Conservation (phyloP, 2,888 invertebrate species). For the Cenopis cana region DNA sequence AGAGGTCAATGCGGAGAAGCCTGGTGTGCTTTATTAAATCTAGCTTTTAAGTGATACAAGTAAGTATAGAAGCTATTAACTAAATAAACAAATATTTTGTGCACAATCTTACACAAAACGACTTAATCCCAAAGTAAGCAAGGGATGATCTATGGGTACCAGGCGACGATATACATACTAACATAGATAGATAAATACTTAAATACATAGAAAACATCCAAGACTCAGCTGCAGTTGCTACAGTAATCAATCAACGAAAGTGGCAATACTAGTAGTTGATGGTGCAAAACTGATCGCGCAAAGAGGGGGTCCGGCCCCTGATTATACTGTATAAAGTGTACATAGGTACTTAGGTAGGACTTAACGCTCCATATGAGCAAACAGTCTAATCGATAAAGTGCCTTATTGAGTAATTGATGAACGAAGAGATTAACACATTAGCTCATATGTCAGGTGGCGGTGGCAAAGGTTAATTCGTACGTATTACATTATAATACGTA, state of each 20-base stretch:
- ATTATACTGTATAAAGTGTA: too few relatives aligned
- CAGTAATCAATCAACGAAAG: neutral
- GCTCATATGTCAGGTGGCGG: constrained; percentile 7
- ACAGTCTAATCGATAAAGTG: constrained; percentile 34
- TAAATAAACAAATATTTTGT: too few relatives aligned
- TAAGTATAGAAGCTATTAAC: too few relatives aligned
- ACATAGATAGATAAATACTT: too few relatives aligned
- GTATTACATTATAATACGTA: too few relatives aligned
- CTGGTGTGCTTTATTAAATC: neutral
- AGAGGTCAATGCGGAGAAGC: constrained; percentile 1
- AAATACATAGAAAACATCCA: too few relatives aligned
- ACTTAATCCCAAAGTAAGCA: too few relatives aligned
- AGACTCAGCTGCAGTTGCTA: too few relatives aligned
- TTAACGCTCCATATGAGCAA: constrained; percentile 19
- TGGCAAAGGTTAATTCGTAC: neutral
- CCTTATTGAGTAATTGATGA: constrained; percentile 41
- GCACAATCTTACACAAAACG: too few relatives aligned
- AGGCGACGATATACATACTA: neutral
- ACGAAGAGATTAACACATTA: constrained; percentile 45
- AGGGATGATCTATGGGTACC: too few relatives aligned
- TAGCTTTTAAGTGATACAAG: too few relatives aligned
- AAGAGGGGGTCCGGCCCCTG: neutral
- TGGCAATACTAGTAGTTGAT: neutral
- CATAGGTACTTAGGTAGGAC: too few relatives aligned
- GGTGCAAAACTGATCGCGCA: neutral